Conservation (phyloP, 2,797 vertebrate species). For the Triplophysa yarkandensis region DNA sequence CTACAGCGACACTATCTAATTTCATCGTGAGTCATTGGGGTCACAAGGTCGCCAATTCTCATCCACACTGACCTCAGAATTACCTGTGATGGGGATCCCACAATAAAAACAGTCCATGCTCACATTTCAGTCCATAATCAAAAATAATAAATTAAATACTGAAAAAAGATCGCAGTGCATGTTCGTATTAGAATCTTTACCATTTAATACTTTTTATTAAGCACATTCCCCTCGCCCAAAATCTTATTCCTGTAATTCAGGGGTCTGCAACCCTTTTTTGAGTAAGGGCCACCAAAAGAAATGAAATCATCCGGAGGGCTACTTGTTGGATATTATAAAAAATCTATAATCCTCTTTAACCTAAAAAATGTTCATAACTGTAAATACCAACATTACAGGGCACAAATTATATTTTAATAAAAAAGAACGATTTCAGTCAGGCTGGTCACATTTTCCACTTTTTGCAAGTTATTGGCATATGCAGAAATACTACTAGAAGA, state of each 20-base stretch:
- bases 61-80: conserved; percentile 31
- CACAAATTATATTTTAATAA: no score
- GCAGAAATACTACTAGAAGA: no score
- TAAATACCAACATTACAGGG: no score
- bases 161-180: not conserved
- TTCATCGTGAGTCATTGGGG: conserved; percentile 12
- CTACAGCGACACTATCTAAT: not conserved
- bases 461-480: no score
- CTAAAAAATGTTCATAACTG: no score
- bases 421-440: no score
- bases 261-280: no score
- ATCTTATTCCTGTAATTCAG: not conserved
- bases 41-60: conserved; percentile 38
- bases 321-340: no score
- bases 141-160: not conserved
- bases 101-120: not conserved
- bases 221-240: not conserved
- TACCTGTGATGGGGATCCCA: not conserved
- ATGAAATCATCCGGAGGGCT: no score
- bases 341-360: no score
- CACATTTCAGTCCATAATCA: not conserved
- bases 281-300: no score
- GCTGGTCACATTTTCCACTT: no score
- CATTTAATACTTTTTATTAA: not conserved
- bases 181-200: not conserved